Percentiles rank a stretch among this genome's conserved stretches.
These are phyloP conservation scores for Aradophagus sp. DNA, from an alignment of 1,140 invertebrate genomes.

Conservation along the genomic window DNA sequence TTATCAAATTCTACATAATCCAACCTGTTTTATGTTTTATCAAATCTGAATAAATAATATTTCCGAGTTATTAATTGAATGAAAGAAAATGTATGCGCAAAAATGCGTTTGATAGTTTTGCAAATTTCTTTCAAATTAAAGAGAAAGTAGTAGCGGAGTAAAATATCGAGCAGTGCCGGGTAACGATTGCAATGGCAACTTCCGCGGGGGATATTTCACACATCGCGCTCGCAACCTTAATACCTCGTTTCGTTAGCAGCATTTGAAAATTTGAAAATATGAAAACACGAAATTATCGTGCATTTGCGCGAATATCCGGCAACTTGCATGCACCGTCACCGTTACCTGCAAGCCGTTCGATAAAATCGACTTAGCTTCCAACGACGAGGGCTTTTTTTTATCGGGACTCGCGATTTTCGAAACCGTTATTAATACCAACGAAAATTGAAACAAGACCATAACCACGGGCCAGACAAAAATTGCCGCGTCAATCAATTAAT, in stretches of 20 bases:
- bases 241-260: slow-evolving; percentile 18
- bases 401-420: no score
- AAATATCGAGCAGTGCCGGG: slow-evolving; percentile 36
- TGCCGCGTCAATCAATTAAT: background rate
- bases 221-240: no score
- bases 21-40: slow-evolving; percentile 2
- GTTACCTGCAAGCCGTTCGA: no score
- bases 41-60: slow-evolving; percentile 21
- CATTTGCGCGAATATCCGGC: no score
- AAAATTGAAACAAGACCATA: slow-evolving; percentile 2
- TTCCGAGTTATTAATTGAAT: slow-evolving; percentile 1
- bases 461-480: background rate
- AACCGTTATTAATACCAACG: no score
- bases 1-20: slow-evolving; percentile 9
- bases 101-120: slow-evolving; percentile 23
- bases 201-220: slow-evolving; percentile 29
- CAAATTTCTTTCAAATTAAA: slow-evolving; percentile 44
- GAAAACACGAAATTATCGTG: no score
- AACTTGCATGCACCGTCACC: no score
- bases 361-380: no score
- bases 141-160: slow-evolving; percentile 40
- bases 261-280: no score
- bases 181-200: slow-evolving; percentile 22
- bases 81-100: slow-evolving; percentile 23
- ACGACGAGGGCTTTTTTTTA: no score